phyloP scores from a whole-genome alignment of 2,113 vertebrate species.

The Chlorodrepanis virens region DNA sequence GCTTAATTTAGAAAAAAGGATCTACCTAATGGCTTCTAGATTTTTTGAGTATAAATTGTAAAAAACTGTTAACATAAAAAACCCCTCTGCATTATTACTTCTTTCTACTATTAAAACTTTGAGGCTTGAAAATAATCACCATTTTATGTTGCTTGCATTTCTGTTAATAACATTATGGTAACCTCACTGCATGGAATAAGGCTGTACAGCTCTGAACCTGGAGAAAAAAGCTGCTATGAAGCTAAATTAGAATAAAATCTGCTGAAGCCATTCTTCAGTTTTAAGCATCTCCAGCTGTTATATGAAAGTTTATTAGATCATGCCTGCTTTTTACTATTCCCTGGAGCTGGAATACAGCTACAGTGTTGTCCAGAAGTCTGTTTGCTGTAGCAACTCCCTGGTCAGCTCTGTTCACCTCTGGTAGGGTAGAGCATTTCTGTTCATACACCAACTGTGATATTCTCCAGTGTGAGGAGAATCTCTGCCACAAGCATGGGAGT shows the following conservation, averaged over 20 bases:
- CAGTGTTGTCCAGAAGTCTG: background rate
- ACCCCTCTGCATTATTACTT: background rate
- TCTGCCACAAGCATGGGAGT: background rate
- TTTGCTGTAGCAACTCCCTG: background rate
- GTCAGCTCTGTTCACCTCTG: background rate
- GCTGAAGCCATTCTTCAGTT: background rate
- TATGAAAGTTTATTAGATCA: background rate
- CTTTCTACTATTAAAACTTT: background rate
- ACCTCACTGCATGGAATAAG: background rate
- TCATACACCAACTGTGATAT: background rate
- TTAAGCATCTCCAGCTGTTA: background rate
- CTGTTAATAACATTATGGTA: background rate
- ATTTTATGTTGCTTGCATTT: background rate
- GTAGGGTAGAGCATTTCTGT: background rate
- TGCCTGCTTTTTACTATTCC: background rate
- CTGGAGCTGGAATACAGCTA: background rate
- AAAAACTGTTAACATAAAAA: background rate
- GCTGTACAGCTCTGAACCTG: background rate
- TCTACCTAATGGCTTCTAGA: background rate
- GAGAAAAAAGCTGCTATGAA: background rate
- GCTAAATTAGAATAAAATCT: background rate
- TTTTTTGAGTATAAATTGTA: background rate
- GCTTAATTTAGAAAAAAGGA: background rate
- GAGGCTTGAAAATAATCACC: background rate
- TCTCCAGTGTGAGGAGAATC: background rate